These are phyloP conservation scores for Gisinianus flammeolus DNA, from an alignment of 2,888 invertebrate genomes.

Conservation along the genomic window DNA sequence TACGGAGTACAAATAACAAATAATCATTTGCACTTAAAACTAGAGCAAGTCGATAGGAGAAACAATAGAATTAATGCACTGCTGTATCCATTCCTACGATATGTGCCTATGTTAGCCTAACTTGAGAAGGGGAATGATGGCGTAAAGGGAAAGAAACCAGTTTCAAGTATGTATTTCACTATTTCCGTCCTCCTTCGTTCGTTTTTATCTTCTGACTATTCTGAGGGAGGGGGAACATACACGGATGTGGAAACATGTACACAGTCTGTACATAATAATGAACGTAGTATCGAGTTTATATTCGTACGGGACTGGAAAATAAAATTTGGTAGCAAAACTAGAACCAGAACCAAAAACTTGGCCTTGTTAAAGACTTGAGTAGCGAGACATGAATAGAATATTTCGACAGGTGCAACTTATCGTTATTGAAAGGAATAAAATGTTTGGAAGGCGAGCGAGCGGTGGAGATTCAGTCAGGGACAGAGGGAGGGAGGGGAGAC, in stretches of 20 bases:
- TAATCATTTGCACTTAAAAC: too few species aligned
- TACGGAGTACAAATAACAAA: neutral
- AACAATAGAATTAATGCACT: neutral
- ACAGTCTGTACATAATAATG: neutral
- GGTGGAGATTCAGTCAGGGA: neutral
- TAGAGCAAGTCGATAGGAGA: neutral
- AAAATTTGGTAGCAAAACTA: neutral
- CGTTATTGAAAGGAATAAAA: neutral
- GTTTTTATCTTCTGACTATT: too few species aligned
- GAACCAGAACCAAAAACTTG: too few species aligned
- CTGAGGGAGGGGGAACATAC: too few species aligned
- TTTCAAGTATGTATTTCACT: too few species aligned
- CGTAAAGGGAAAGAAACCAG: too few species aligned
- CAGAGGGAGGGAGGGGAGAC: neutral
- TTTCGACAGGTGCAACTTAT: constrained; percentile 12
- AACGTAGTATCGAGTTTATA: neutral
- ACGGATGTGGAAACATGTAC: too few species aligned
- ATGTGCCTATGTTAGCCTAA: neutral
- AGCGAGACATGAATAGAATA: neutral
- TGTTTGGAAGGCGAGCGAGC: neutral
- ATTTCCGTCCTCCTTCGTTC: too few species aligned
- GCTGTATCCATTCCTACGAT: neutral
- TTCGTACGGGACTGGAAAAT: neutral
- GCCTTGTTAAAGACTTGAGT: too few species aligned
- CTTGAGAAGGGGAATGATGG: too few species aligned